Evolutionary conservation across 2,797 vertebrate genomes (phyloP).

Genomic region (Dromococcyx pavoninus): DNA sequence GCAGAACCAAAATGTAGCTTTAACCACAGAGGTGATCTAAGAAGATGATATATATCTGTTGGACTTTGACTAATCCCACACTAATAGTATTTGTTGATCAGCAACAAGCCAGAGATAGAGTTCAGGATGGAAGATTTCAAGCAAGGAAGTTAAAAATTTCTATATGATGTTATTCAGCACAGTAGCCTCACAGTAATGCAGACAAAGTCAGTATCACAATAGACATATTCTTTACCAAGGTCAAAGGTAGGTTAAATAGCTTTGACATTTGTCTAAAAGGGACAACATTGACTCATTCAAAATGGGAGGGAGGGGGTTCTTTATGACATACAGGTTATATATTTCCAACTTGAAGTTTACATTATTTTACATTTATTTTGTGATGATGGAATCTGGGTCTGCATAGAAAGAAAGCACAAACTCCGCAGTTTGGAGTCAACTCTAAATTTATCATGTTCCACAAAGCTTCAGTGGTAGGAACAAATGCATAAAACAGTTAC

Average conservation of each 20-base stretch:
- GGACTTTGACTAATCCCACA: background rate
- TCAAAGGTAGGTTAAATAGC: background rate
- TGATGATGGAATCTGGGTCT: background rate
- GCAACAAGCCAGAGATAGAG: background rate
- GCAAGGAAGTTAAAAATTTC: background rate
- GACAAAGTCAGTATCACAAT: background rate
- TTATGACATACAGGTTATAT: background rate
- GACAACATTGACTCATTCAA: background rate
- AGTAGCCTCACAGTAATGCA: background rate
- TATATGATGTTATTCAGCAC: background rate
- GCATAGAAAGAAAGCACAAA: background rate
- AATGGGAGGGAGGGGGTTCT: background rate
- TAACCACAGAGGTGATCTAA: background rate
- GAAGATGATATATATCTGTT: background rate
- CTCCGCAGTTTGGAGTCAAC: background rate
- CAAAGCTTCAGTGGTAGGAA: background rate
- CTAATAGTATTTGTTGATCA: background rate
- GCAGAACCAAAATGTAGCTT: slow-evolving; percentile 18
- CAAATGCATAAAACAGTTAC: background rate
- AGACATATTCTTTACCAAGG: background rate
- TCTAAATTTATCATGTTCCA: background rate
- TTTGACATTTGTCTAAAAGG: background rate
- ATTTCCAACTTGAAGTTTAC: background rate
- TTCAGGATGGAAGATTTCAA: background rate
- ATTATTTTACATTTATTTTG: background rate